phyloP scores from a whole-genome alignment of 92 coral and sea anemone species.

The Virgularia gustaviana region DNA sequence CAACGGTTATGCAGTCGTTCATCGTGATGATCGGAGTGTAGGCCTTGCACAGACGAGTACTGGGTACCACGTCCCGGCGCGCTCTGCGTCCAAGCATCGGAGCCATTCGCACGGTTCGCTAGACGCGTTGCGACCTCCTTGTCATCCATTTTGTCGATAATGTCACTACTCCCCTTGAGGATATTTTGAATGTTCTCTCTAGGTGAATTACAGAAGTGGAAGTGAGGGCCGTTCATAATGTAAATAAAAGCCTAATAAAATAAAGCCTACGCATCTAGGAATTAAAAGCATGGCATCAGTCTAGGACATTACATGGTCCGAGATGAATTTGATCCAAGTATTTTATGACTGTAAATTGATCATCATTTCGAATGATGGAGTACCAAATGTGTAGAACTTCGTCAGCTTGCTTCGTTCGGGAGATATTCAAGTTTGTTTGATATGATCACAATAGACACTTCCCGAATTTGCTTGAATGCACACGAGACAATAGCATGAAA shows the following conservation, averaged over 20 bases:
- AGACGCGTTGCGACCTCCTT: constrained; percentile 26
- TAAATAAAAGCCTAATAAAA: not conserved
- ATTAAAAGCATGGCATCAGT: not conserved
- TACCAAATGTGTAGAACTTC: too few species aligned
- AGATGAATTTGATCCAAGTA: too few species aligned
- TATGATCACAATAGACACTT: too few species aligned
- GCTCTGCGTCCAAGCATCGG: constrained; percentile 2
- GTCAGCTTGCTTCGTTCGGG: too few species aligned
- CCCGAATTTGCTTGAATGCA: too few species aligned
- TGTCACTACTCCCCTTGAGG: constrained; percentile 28
- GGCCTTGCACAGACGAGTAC: not conserved
- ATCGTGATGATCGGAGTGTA: not conserved
- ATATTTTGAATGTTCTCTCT: constrained; percentile 24
- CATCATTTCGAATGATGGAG: too few species aligned
- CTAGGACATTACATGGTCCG: too few species aligned
- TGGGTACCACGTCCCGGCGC: constrained; percentile 18
- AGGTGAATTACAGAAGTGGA: not conserved
- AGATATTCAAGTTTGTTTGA: too few species aligned
- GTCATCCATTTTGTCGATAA: constrained; percentile 27
- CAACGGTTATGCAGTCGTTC: constrained; percentile 1
- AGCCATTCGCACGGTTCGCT: constrained; percentile 1
- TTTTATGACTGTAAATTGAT: too few species aligned
- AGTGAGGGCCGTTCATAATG: not conserved
- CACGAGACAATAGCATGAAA: too few species aligned
- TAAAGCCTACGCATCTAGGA: not conserved